Evolutionary conservation across 2,888 invertebrate genomes (phyloP), one percentile per base, ranked within the genome.

Genomic region (Biston betularia): DNA sequence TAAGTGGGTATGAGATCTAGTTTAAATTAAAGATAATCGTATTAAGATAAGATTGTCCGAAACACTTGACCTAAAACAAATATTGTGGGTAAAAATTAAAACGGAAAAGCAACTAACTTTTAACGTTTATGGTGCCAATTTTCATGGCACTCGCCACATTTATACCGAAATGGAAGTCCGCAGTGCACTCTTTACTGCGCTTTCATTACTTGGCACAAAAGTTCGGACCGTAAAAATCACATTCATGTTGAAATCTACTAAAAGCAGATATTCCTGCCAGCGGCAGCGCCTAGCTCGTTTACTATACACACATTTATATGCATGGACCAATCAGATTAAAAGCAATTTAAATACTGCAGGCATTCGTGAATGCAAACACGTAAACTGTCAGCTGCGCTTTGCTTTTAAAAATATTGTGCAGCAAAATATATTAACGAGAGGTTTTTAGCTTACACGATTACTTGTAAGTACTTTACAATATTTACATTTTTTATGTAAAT

Each of bases 131-230:
- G 35, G 42, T 12, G 15, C 45, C 52, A 15, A 46, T 15, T 61
- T 66, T 34, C 38, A 49, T 57, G 61, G 60, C 42, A 56, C 50
- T 50, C 6, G 40, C 33, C 33, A 56, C 9, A 12, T 35, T 53
- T 49, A 48, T 35, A 42, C 15, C n/a, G 14, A 49, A 66, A 56
- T 58, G 42, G 33, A 55, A 60, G 48, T 42, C 57, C 53, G 57
- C 53, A 57, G n/a, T 53, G 57, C 60, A 48, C 54, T 38, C 34
- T 38, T 61, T 57, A 62, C 53, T 34, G 57, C 44, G 60, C 61
- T 61, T 61, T 57, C 65, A 61, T 65, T 50, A 56, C 42, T 57
- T 66, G 65, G 56, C 61, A 66, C 60, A 54, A 42, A 48, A 44
- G 44, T 24, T 53, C 46, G 49, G 34, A 45, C 35, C 8, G 11